Base-by-base conservation (phyloP, 2,113 vertebrate genomes). In the Peromyscus leucopus region DNA sequence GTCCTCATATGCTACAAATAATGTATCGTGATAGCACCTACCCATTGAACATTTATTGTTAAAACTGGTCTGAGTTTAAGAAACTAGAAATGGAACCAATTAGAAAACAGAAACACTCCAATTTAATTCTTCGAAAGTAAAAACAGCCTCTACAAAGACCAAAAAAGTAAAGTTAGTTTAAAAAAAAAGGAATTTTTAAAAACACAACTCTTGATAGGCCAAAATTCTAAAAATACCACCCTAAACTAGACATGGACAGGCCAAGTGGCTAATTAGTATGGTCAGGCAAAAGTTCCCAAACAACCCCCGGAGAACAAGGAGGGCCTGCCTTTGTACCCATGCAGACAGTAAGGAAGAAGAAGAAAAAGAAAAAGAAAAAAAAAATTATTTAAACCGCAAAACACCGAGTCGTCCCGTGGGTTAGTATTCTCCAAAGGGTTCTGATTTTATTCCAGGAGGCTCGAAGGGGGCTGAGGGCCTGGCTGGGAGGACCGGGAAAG, bases 51-150 rank as follows among this genome's bases (percentile, higher is more conserved):
- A 84, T 86, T 94, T 96, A 88, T 78, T 86, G 46, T 74, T 84
- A 93, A 93, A 65, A 85, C 1, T 65, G 57, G 42, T 59, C 83
- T 31, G 74, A 61, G 31, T 85, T 95, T 96, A 48, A 93, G 80
- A 92, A 97, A 65, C 36, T 92, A 94, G 36, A 92, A 92, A 91
- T 1, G 51, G 4, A 74, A 69, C 8, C 92, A 94, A 85, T 94
- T 92, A 74, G 83, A 95, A 39, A 97, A 89, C 75, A 83, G 90
- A 91, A 90, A 94, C 10, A 82, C 13, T 90, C 19, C 48, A 61
- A 94, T 51, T 95, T 80, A 83, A 74, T 96, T 95, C 82, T 94
- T 95, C 48, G 4, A 97, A 97, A 97, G 94, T 75, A 88, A 93
- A 75, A 85, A 67, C 17, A 31, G 79, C 55, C 89, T 92, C 61